A percentile compares a stretch with the other conserved stretches of the same genome.
These are phyloP conservation scores for Drosophila borborema DNA, from an alignment of 2,888 invertebrate species.

Conservation along the genomic window DNA sequence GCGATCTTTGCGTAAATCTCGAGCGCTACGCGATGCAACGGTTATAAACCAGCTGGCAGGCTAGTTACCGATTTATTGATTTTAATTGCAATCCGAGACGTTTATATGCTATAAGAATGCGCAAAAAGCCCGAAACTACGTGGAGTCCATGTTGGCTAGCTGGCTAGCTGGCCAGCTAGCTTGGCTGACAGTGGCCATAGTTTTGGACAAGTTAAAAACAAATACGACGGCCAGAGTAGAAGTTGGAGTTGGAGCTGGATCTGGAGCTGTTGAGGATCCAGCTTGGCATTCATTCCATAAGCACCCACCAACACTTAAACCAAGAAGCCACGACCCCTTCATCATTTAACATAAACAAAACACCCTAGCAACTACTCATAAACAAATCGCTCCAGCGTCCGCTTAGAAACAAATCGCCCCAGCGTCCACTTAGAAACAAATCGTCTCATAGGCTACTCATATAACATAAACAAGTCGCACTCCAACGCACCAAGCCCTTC, in stretches of 20 bases:
- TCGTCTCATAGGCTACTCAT: no score
- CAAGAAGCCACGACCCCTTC: no score
- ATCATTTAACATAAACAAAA: no score
- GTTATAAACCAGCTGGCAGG: constrained; percentile 80
- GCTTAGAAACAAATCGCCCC: no score
- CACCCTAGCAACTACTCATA: no score
- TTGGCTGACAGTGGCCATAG: constrained; percentile 62
- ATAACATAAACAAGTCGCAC: no score
- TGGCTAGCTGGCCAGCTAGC: constrained; percentile 23
- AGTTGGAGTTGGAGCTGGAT: background rate
- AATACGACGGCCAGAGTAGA: constrained; percentile 42
- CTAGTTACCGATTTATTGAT: constrained; percentile 80
- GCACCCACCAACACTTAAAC: no score
- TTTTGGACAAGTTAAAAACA: constrained; percentile 71
- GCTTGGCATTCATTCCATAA: constrained; percentile 39
- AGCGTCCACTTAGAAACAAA: no score
- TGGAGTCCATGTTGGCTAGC: constrained; percentile 25
- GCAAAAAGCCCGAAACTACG: constrained; percentile 61
- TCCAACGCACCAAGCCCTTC: no score
- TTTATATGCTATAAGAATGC: constrained; percentile 81
- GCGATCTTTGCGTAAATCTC: constrained; percentile 48
- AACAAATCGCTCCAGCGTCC: no score
- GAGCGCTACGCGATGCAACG: constrained; percentile 51
- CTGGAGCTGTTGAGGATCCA: background rate
- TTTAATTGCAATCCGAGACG: constrained; percentile 84